Conservation (phyloP, 2,888 invertebrate genomes). For the Diadegma fenestrale region DNA sequence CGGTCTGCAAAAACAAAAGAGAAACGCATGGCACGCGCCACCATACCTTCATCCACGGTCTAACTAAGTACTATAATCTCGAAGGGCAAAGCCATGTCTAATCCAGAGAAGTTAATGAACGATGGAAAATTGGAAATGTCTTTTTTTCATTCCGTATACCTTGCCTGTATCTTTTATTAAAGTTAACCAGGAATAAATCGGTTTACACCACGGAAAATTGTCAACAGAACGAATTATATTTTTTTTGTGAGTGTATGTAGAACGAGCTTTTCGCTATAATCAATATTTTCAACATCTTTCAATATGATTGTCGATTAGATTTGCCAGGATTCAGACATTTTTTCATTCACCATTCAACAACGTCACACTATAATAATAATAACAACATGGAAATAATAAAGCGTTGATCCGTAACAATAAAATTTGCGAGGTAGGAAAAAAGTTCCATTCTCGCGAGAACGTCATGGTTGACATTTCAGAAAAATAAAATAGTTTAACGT, state of each 20-base stretch:
- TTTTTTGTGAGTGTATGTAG: too few relatives aligned
- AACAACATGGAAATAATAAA: too few relatives aligned
- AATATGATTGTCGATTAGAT: too few relatives aligned
- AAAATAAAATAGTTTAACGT: not conserved
- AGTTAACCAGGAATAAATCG: too few relatives aligned
- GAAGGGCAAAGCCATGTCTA: conserved; percentile 15
- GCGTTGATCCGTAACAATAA: too few relatives aligned
- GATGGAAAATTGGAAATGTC: not conserved
- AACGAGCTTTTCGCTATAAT: too few relatives aligned
- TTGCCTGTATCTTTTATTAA: not conserved
- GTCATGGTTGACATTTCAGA: not conserved
- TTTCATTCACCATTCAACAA: too few relatives aligned
- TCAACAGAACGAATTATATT: too few relatives aligned
- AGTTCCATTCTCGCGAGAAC: not conserved
- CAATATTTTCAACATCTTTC: too few relatives aligned
- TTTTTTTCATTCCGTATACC: not conserved
- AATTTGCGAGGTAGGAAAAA: not conserved
- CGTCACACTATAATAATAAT: too few relatives aligned
- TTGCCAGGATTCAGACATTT: too few relatives aligned
- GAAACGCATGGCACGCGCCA: conserved; percentile 80
- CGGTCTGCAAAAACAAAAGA: conserved; percentile 83
- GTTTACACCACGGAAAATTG: too few relatives aligned
- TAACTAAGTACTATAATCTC: conserved; percentile 45
- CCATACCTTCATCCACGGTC: conserved; percentile 68
- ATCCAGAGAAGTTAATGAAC: not conserved